These are phyloP conservation scores for Huso huso DNA, from an alignment of 2,797 vertebrate genomes.

Conservation along the genomic window DNA sequence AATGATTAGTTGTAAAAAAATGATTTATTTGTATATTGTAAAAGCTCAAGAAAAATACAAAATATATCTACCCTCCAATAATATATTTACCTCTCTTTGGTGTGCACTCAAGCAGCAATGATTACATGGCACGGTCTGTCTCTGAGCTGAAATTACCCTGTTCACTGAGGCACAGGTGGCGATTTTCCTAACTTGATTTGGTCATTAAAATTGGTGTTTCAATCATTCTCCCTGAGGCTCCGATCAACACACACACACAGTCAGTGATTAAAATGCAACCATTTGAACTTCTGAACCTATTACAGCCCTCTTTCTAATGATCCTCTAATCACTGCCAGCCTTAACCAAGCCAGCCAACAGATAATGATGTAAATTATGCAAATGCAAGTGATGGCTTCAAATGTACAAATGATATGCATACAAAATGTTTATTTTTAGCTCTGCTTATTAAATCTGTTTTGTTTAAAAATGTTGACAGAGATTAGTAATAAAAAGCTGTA, in stretches of 20 bases:
- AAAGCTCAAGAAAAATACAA: too few relatives aligned
- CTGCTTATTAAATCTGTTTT: slow-evolving; percentile 30
- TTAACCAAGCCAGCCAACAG: slow-evolving; percentile 53
- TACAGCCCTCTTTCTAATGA: slow-evolving; percentile 50
- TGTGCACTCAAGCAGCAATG: background rate
- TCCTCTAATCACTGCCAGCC: slow-evolving; percentile 60
- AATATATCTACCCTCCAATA: too few relatives aligned
- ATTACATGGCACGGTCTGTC: slow-evolving; percentile 6
- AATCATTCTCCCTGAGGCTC: slow-evolving; percentile 45
- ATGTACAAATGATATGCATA: background rate
- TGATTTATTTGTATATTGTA: too few relatives aligned
- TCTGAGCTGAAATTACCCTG: slow-evolving; percentile 37
- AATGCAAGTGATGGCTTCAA: slow-evolving; percentile 45
- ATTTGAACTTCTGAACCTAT: slow-evolving; percentile 49
- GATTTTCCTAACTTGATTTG: slow-evolving; percentile 62
- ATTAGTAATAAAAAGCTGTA: slow-evolving; percentile 28
- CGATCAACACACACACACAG: slow-evolving; percentile 34
- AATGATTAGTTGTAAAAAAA: too few relatives aligned
- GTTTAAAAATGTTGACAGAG: slow-evolving; percentile 37
- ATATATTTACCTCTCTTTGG: background rate
- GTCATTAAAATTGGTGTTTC: slow-evolving; percentile 63
- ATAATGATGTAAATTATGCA: slow-evolving; percentile 76
- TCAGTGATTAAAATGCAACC: slow-evolving; percentile 51
- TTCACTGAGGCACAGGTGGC: slow-evolving; percentile 59
- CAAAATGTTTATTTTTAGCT: slow-evolving; percentile 22